These are phyloP conservation scores for Stercorarius parasiticus DNA, from an alignment of 2,113 vertebrate species.

Conservation along the genomic window DNA sequence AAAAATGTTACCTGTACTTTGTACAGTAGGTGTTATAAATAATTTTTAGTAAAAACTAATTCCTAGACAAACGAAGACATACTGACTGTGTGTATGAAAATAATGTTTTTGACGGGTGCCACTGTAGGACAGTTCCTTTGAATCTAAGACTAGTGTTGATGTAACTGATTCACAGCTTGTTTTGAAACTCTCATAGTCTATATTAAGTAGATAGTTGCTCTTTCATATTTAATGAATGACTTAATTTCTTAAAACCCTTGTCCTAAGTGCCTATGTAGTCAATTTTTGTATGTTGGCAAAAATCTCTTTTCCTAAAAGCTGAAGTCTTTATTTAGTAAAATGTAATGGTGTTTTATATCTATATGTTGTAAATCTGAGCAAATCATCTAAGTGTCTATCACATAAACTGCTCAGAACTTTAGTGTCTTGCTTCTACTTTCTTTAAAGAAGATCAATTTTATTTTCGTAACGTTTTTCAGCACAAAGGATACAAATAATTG, in stretches of 20 bases:
- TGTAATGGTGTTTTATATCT: background rate
- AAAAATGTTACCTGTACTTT: background rate
- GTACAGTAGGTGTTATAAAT: background rate
- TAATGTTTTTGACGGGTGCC: background rate
- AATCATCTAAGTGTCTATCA: rapidly evolving
- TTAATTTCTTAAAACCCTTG: background rate
- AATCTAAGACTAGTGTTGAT: background rate
- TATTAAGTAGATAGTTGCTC: background rate
- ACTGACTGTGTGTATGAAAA: background rate
- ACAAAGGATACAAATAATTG: background rate
- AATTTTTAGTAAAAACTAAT: background rate
- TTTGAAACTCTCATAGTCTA: background rate
- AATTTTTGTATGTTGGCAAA: background rate
- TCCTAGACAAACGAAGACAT: background rate
- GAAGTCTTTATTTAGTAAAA: background rate
- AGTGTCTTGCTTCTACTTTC: background rate
- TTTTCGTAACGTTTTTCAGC: background rate
- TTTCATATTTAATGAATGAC: background rate
- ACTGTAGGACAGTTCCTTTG: background rate
- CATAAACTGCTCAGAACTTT: background rate
- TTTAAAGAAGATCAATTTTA: background rate
- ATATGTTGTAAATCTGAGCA: background rate
- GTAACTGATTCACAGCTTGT: background rate
- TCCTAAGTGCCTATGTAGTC: background rate
- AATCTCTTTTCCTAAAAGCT: background rate